Evolutionary conservation across 2,797 vertebrate genomes (phyloP), one percentile per base, ranked within the genome.

Genomic region (Phalanger gymnotis): DNA sequence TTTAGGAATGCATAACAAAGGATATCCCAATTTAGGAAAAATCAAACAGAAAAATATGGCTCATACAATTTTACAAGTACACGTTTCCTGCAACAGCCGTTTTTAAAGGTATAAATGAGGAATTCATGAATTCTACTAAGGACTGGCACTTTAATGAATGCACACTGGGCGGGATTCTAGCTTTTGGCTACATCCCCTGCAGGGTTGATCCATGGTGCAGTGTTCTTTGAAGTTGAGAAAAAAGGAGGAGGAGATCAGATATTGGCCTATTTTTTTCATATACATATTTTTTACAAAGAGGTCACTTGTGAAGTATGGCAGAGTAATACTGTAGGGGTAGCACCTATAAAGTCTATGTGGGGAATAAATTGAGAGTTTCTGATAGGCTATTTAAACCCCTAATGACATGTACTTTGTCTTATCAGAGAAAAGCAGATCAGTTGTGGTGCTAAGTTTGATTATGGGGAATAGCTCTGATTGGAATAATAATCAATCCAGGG

Each of bases 301-400:
- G 66, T 93, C 53, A 92, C 7, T 52, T 93, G 47, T 54, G 66
- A 91, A 90, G 4, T 0, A 0, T 2, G 2, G 40, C 51, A 56
- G 19, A 53, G 53, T 53, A 73, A 11, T 5, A 4, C 19, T 0
- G 10, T 4, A 25, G 40, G 19, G 51, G 14, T 54, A 55, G 53
- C 16, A 27, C 19, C 1, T 0, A n/a, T 34, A 57, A n/a, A 2
- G 27, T 16, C 66, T 4, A 3, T 11, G 1, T 22, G 73, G 27
- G 19, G 30, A 40, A 0, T 0, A 14, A 12, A 0, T 51, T 0
- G 0, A 51, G 22, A 51, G 6, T 0, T 9, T 0, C 0, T 89
- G 0, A 47, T 5, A 90, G 90, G 53, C 54, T 28, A 0, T 34
- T 58, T 6, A 30, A 4, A 5, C 12, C 34, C 87, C 1, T 40